Evolutionary conservation across 1,140 invertebrate species (phyloP), one percentile per base, ranked within the genome.

Genomic region (Cephus cinctus): DNA sequence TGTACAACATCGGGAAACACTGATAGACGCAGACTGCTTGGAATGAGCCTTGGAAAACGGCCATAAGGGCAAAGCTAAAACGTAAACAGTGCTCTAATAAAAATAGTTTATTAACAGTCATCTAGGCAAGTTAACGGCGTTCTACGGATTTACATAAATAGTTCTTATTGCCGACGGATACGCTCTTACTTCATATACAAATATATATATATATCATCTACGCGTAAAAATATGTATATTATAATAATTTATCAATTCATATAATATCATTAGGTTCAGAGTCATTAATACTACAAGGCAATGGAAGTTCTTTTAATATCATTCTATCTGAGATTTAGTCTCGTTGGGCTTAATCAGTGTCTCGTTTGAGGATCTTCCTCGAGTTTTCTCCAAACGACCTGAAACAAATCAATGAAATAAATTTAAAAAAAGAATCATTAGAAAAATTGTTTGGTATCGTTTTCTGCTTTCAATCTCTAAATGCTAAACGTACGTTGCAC

Each of bases 401-500:
- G 62, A 27, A 76, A 73, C 32, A 35, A 23, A 50, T n/a, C n/a
- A n/a, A n/a, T n/a, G n/a, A n/a, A n/a, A n/a, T n/a, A n/a, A n/a
- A n/a, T n/a, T n/a, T n/a, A n/a, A n/a, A n/a, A n/a, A n/a, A n/a
- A n/a, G n/a, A n/a, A n/a, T n/a, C n/a, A n/a, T n/a, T n/a, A n/a
- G n/a, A n/a, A n/a, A n/a, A n/a, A n/a, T n/a, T n/a, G n/a, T n/a
- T n/a, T n/a, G n/a, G n/a, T n/a, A n/a, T n/a, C n/a, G n/a, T n/a
- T n/a, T n/a, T n/a, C n/a, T n/a, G n/a, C n/a, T n/a, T n/a, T n/a
- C n/a, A n/a, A n/a, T n/a, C n/a, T n/a, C n/a, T n/a, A n/a, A n/a
- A 18, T 18, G 22, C 14, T 20, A 20, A 30, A 78, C 84, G 80
- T 78, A 96, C 94, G 79, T 96, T 96, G 76, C 94, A 97, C 93